A percentile compares a stretch with the other conserved stretches of the same genome.
Evolutionary conservation across 2,888 invertebrate species (phyloP).

Genomic region (Salticus scenicus): DNA sequence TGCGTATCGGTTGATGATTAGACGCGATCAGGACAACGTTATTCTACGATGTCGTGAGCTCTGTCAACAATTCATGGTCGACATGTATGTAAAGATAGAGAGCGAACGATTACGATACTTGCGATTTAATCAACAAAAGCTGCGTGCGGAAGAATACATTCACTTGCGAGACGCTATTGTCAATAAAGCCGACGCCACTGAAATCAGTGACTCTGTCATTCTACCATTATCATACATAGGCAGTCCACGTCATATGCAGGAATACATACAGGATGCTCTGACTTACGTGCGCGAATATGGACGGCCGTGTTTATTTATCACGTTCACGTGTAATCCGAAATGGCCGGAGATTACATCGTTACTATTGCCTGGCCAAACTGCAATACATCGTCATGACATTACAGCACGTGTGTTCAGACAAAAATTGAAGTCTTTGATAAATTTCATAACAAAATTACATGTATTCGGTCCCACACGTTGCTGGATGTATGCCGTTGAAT

Average conservation of each 20-base stretch:
- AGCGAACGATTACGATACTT: slow-evolving; percentile 72
- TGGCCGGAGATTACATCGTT: slow-evolving; percentile 74
- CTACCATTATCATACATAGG: slow-evolving; percentile 69
- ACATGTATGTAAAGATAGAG: slow-evolving; percentile 73
- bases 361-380: slow-evolving; percentile 67
- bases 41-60: too few relatives aligned
- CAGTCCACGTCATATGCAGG: slow-evolving; percentile 74
- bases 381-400: slow-evolving; percentile 70
- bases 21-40: too few relatives aligned
- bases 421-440: slow-evolving; percentile 72
- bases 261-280: slow-evolving; percentile 77
- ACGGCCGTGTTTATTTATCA: slow-evolving; percentile 76
- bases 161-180: slow-evolving; percentile 72
- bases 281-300: slow-evolving; percentile 76
- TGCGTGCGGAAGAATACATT: slow-evolving; percentile 73
- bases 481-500: slow-evolving; percentile 73
- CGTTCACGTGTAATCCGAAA: slow-evolving; percentile 77
- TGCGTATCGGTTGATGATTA: too few relatives aligned
- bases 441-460: slow-evolving; percentile 63
- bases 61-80: slow-evolving; percentile 74
- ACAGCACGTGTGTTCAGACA: slow-evolving; percentile 72
- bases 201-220: slow-evolving; percentile 21
- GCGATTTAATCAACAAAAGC: slow-evolving; percentile 72
- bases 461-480: slow-evolving; percentile 72
- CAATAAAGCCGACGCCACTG: neutral